Evolutionary conservation across 2,113 vertebrate genomes (phyloP).

Genomic region (Lethenteron reissneri): DNA sequence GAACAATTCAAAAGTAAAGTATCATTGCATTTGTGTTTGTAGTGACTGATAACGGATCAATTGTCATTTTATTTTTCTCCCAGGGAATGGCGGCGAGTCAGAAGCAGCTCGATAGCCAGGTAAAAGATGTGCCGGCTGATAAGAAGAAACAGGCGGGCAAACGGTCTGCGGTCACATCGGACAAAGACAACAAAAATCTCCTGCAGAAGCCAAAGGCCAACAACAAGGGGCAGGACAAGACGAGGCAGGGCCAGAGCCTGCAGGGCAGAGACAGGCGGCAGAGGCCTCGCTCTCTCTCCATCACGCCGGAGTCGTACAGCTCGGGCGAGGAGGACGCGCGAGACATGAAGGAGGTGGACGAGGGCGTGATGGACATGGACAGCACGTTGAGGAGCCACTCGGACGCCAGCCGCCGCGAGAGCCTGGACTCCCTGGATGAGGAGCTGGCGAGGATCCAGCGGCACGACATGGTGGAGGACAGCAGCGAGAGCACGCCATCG

Average conservation of each 20-base stretch:
- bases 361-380: slow-evolving; percentile 29
- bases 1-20: too few species aligned
- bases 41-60: too few species aligned
- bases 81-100: too few species aligned
- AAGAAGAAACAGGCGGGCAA: too few species aligned
- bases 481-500: slow-evolving; percentile 73
- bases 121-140: too few species aligned
- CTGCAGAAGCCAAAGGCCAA: slow-evolving; percentile 18
- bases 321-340: slow-evolving; percentile 60
- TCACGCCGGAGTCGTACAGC: slow-evolving; percentile 53
- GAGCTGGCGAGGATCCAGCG: slow-evolving; percentile 71
- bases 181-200: too few species aligned
- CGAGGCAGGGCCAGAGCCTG: slow-evolving; percentile 2
- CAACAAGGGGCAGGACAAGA: slow-evolving; percentile 19
- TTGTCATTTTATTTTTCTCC: too few species aligned
- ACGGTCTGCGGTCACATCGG: too few species aligned
- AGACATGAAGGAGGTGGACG: slow-evolving; percentile 69
- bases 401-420: slow-evolving; percentile 12
- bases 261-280: slow-evolving; percentile 31
- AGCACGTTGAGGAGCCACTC: too few species aligned
- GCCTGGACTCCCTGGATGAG: slow-evolving; percentile 52
- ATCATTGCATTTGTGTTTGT: too few species aligned
- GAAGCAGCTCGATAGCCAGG: too few species aligned
- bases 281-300: slow-evolving; percentile 64
- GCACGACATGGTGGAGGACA: slow-evolving; percentile 85